Evolutionary conservation across 1,140 invertebrate genomes (phyloP).

Genomic region (Bilobella aurantiaca): DNA sequence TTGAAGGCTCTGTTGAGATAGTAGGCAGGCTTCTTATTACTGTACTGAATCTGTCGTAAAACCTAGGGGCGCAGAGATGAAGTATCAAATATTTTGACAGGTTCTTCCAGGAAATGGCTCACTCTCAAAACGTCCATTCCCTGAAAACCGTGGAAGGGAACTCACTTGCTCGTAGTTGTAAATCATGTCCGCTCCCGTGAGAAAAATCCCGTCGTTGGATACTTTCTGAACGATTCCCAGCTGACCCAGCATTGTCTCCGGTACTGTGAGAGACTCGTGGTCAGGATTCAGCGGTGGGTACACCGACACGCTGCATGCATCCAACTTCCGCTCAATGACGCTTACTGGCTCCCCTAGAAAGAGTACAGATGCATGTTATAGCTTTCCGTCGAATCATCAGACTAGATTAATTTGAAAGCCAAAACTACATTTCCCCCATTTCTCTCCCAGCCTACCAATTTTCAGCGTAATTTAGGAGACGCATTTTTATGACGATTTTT

Average conservation of each 20-base stretch:
- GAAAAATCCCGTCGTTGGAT: conserved; percentile 68
- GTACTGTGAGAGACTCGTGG: conserved; percentile 72
- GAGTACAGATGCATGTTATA: conserved; percentile 10
- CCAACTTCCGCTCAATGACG: conserved; percentile 50
- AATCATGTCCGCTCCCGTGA: conserved; percentile 72
- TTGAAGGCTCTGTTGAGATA: conserved; percentile 90
- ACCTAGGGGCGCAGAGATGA: conserved; percentile 48
- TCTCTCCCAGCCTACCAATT: background rate
- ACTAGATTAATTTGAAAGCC: no score
- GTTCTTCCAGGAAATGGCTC: no score
- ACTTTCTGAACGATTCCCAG: conserved; percentile 64
- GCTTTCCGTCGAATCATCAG: no score
- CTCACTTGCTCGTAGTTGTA: conserved; percentile 68
- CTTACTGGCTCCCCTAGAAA: conserved; percentile 37
- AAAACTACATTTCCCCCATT: background rate
- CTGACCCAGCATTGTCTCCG: conserved; percentile 58
- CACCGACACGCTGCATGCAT: conserved; percentile 81
- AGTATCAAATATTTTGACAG: conserved; percentile 3
- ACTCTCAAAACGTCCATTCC: no score
- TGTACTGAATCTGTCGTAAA: conserved; percentile 79
- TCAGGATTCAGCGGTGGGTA: conserved; percentile 89
- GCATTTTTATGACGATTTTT: no score
- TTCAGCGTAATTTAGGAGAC: no score
- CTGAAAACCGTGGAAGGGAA: no score
- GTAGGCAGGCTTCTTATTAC: conserved; percentile 84